Evolutionary conservation across 1,140 invertebrate genomes (phyloP).

Genomic region (Zaprionus nigranus): DNA sequence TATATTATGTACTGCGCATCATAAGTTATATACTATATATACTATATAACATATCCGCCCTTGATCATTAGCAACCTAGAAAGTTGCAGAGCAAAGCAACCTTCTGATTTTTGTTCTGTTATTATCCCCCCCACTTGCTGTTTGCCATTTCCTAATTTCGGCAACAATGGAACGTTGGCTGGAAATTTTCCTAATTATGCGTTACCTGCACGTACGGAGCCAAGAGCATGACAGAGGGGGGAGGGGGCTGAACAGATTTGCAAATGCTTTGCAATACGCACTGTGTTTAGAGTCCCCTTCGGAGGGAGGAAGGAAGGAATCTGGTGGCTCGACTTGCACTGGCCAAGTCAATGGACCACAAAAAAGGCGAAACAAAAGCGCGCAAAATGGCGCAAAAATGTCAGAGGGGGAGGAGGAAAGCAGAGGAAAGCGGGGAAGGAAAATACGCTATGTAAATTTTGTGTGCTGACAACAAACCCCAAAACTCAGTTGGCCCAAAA

Average conservation of each 20-base stretch:
- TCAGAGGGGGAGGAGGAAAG: not conserved
- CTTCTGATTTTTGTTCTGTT: not conserved
- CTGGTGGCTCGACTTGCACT: not conserved
- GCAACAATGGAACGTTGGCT: slow-evolving; percentile 57
- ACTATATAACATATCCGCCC: not conserved
- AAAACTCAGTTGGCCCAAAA: slow-evolving; percentile 9
- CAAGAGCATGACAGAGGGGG: not conserved
- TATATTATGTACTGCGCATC: not conserved
- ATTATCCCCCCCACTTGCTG: not conserved
- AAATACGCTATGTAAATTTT: slow-evolving; percentile 44
- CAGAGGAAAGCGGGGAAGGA: not conserved
- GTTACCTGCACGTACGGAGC: slow-evolving; percentile 67
- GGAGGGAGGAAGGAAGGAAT: not conserved
- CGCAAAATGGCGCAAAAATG: slow-evolving; percentile 30
- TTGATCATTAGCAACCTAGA: slow-evolving; percentile 35
- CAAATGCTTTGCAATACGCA: slow-evolving; percentile 34
- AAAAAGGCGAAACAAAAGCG: slow-evolving; percentile 39
- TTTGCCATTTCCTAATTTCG: slow-evolving; percentile 39
- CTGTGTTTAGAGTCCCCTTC: not conserved
- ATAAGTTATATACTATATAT: not conserved
- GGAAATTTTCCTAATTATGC: slow-evolving; percentile 77
- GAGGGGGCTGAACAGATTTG: slow-evolving; percentile 31
- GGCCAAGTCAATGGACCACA: slow-evolving; percentile 45
- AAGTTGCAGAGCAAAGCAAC: slow-evolving; percentile 1
- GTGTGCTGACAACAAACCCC: slow-evolving; percentile 33